A percentile compares a stretch with the other conserved stretches of the same genome.
Evolutionary conservation across 2,113 vertebrate species (phyloP).

Genomic region (Bubo blakistoni): DNA sequence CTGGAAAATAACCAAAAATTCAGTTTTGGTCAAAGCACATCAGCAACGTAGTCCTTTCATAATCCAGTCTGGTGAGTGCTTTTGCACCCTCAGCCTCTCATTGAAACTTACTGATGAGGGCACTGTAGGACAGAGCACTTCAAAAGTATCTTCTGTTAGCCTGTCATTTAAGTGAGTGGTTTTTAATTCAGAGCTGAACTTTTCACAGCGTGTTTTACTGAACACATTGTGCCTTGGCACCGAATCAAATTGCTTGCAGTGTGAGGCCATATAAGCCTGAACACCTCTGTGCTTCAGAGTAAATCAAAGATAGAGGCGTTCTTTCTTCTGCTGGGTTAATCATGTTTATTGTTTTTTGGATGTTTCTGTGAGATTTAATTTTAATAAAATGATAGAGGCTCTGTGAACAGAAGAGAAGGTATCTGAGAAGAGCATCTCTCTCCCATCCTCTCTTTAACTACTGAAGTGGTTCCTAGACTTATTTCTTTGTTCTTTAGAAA

Average conservation of each 20-base stretch:
- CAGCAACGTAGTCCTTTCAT: not conserved
- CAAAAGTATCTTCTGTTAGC: not conserved
- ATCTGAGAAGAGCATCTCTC: not conserved
- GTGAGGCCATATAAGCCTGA: not conserved
- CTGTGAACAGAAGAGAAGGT: not conserved
- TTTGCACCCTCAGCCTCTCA: not conserved
- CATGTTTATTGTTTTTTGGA: not conserved
- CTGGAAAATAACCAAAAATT: not conserved
- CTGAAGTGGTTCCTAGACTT: not conserved
- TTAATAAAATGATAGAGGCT: not conserved
- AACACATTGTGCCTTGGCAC: conserved; percentile 1
- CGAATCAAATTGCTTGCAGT: not conserved
- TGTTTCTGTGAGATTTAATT: not conserved
- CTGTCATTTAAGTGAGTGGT: not conserved
- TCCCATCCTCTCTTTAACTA: not conserved
- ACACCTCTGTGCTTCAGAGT: not conserved
- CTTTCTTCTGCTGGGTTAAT: not conserved
- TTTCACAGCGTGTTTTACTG: not conserved
- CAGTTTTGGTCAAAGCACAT: not conserved
- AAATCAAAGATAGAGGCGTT: not conserved
- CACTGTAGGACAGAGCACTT: conserved; percentile 32
- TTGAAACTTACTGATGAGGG: conserved; percentile 29
- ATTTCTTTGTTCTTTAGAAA: not conserved
- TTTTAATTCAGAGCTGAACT: conserved; percentile 21
- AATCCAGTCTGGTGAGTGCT: not conserved